Evolutionary conservation across 2,113 vertebrate genomes (phyloP).

Genomic region (Oriolus oriolus): DNA sequence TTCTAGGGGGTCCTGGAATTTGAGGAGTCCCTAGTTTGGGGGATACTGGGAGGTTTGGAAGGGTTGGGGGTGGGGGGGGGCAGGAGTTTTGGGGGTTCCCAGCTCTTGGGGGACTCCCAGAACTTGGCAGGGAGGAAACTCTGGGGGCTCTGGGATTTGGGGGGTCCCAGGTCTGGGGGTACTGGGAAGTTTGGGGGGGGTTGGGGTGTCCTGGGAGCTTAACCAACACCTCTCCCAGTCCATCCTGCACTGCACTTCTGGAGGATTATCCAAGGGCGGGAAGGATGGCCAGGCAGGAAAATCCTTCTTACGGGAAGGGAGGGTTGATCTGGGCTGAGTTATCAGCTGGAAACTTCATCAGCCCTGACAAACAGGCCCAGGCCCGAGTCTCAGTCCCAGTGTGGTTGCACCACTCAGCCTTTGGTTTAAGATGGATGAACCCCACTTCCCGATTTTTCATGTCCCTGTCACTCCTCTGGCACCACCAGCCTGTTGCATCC

Average conservation of each 20-base stretch:
- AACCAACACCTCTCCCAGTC: neutral
- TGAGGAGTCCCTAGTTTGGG: neutral
- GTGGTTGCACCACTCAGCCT: neutral
- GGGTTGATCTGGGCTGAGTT: neutral
- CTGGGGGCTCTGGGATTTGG: neutral
- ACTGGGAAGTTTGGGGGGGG: neutral
- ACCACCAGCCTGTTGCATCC: neutral
- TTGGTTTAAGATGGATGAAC: neutral
- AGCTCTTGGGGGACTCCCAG: neutral
- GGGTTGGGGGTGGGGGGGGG: neutral
- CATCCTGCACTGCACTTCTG: neutral
- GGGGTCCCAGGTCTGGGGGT: neutral
- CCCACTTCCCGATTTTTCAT: neutral
- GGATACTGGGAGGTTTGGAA: neutral
- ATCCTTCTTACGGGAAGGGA: neutral
- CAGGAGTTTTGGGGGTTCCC: neutral
- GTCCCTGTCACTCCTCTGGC: neutral
- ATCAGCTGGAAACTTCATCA: neutral
- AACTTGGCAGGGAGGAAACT: no score
- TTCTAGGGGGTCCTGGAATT: neutral
- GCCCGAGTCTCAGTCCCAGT: fast-evolving
- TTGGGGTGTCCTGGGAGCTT: neutral
- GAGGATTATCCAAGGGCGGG: neutral
- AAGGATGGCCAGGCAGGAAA: neutral
- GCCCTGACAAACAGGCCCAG: neutral